Evolutionary conservation across 2,797 vertebrate genomes (phyloP).

Genomic region (Chelon auratus): DNA sequence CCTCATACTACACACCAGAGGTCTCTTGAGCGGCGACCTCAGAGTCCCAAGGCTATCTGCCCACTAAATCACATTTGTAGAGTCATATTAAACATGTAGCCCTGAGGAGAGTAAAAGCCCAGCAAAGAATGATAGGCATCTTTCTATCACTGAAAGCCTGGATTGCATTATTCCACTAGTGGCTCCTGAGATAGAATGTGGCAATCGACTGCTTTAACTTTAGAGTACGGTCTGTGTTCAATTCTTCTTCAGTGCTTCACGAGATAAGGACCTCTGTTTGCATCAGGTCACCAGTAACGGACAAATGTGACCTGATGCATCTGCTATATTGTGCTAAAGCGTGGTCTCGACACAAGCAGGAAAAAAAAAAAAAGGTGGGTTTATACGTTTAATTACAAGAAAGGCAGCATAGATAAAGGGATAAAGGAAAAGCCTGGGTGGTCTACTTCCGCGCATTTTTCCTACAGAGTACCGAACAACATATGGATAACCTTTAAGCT

Average conservation of each 20-base stretch:
- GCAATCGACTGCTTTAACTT: constrained; percentile 45
- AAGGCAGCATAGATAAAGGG: neutral
- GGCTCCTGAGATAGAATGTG: constrained; percentile 48
- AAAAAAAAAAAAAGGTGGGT: neutral
- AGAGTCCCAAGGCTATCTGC: constrained; percentile 64
- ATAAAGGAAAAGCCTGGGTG: constrained; percentile 4
- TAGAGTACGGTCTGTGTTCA: constrained; percentile 31
- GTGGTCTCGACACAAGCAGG: neutral
- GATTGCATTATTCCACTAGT: constrained; percentile 52
- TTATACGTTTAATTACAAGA: constrained; percentile 1
- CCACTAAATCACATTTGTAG: constrained; percentile 77
- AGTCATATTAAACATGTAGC: constrained; percentile 71
- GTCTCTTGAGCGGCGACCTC: constrained; percentile 53
- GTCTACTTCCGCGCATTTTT: constrained; percentile 3
- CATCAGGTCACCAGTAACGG: constrained; percentile 49
- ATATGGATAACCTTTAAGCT: constrained; percentile 35
- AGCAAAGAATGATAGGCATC: constrained; percentile 66
- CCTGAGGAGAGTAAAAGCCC: constrained; percentile 60
- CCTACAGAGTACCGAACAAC: neutral
- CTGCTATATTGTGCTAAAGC: constrained; percentile 5
- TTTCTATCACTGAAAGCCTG: constrained; percentile 50
- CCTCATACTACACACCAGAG: constrained; percentile 49
- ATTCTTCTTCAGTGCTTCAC: constrained; percentile 36
- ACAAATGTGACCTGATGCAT: constrained; percentile 38
- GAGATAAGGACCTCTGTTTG: constrained; percentile 62